These are phyloP conservation scores for Melanostigma gelatinosum DNA, from an alignment of 2,113 vertebrate species.

Conservation along the genomic window DNA sequence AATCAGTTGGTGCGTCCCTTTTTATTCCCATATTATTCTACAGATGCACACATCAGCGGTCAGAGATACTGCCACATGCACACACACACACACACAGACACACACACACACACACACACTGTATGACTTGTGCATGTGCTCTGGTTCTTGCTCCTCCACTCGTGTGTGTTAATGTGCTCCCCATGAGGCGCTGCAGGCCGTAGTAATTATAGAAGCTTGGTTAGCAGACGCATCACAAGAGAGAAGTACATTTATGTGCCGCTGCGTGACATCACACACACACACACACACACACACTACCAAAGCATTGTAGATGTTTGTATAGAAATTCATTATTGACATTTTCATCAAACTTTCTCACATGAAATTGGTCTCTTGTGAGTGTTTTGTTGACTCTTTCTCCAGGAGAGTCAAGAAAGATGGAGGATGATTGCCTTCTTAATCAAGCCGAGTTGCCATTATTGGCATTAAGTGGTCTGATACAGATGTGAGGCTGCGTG, in stretches of 20 bases:
- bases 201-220: conserved; percentile 81
- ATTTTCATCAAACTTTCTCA: background rate
- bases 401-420: conserved; percentile 26
- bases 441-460: conserved; percentile 41
- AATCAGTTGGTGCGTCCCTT: background rate
- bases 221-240: conserved; percentile 68
- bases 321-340: background rate
- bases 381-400: background rate
- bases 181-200: conserved; percentile 81
- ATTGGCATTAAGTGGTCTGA: conserved; percentile 49
- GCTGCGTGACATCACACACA: conserved; percentile 22
- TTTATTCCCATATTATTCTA: conserved; percentile 17
- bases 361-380: background rate
- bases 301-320: background rate
- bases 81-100: background rate
- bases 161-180: conserved; percentile 81
- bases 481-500: conserved; percentile 43
- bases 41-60: conserved; percentile 29
- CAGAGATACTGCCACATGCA: conserved; percentile 7
- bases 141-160: conserved; percentile 73
- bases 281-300: conserved; percentile 26
- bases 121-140: conserved; percentile 55
- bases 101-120: background rate
- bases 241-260: conserved; percentile 55
- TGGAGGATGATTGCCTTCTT: conserved; percentile 30